phyloP scores from a whole-genome alignment of 1,140 invertebrate genomes.

The Myzus persicae region DNA sequence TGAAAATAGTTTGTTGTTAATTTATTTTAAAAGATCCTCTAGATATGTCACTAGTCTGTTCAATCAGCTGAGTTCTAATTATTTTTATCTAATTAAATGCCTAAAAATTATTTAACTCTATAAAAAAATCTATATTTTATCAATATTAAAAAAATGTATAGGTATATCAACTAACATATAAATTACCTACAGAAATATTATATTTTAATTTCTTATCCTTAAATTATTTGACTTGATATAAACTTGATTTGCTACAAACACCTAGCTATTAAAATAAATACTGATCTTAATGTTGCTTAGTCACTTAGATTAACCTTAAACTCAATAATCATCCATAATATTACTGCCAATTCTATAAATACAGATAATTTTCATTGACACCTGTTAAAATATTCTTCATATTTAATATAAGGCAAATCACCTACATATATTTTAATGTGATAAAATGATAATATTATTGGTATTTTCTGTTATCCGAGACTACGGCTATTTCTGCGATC shows the following conservation, averaged over 20 bases:
- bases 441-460: too few species aligned
- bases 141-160: too few species aligned
- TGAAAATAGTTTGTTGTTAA: too few species aligned
- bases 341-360: conserved; percentile 53
- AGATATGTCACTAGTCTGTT: too few species aligned
- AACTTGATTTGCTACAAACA: neutral
- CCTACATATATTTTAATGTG: neutral
- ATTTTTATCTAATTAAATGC: too few species aligned
- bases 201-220: neutral
- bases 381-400: neutral
- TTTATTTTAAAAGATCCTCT: too few species aligned
- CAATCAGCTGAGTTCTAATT: too few species aligned
- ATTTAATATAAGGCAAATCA: neutral
- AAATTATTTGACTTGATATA: neutral
- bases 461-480: too few species aligned
- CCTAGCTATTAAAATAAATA: neutral
- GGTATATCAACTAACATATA: too few species aligned
- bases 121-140: too few species aligned
- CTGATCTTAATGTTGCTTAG: neutral
- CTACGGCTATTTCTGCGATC: too few species aligned
- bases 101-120: too few species aligned
- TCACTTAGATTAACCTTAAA: neutral
- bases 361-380: neutral
- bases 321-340: neutral
- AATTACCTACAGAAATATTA: neutral